A percentile compares a stretch with the other conserved stretches of the same genome.
Evolutionary conservation across 2,113 vertebrate genomes (phyloP).

Genomic region (Aspiorhynchus laticeps): DNA sequence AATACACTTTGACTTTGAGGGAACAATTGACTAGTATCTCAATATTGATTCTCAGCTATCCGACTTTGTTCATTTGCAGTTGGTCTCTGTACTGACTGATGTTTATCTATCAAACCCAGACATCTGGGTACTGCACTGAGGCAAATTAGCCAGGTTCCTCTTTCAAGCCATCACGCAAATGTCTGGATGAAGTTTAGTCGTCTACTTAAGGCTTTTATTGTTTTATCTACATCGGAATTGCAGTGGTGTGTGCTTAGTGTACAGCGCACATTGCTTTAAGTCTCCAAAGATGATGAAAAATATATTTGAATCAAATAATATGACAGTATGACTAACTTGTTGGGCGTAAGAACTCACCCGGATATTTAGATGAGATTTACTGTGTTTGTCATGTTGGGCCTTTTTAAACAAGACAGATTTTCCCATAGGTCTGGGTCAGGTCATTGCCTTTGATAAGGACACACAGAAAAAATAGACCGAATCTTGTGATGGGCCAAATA

Average conservation of each 20-base stretch:
- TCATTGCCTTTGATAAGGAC: not conserved
- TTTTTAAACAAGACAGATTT: not conserved
- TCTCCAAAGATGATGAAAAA: not conserved
- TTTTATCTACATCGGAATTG: not conserved
- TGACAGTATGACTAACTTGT: not conserved
- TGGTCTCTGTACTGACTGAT: constrained; percentile 9
- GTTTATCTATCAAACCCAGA: constrained; percentile 28
- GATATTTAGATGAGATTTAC: constrained; percentile 11
- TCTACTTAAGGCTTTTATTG: not conserved
- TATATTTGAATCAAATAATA: not conserved
- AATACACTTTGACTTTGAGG: not conserved
- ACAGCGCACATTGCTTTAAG: not conserved
- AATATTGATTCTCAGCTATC: not conserved
- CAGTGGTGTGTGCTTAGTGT: constrained; percentile 6
- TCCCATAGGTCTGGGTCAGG: not conserved
- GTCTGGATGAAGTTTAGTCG: not conserved
- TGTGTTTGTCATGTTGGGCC: not conserved
- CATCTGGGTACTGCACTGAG: not conserved
- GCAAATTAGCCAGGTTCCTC: not conserved
- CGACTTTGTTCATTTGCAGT: not conserved
- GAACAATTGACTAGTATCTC: not conserved
- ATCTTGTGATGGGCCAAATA: not conserved
- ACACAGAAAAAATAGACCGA: not conserved
- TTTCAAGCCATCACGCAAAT: not conserved
- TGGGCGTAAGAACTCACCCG: not conserved